Base-by-base conservation (phyloP, 2,113 vertebrate genomes). In the Apus apus region DNA sequence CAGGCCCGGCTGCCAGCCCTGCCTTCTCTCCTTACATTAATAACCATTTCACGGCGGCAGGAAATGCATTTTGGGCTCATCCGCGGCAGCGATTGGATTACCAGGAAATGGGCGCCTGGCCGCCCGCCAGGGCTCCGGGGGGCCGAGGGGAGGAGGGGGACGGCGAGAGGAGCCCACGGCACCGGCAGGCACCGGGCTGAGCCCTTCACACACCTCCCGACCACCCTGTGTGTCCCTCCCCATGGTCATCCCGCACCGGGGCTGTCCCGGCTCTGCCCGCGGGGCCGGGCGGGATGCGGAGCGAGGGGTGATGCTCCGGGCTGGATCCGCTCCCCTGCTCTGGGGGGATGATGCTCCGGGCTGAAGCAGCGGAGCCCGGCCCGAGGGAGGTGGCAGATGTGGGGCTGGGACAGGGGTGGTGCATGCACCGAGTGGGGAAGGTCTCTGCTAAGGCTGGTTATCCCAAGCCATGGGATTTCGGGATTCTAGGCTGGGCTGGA, bases 1-100 rank as follows among this genome's bases (percentile, higher is more conserved):
- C 5, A 60, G n/a, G 13, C 38, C 89, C 89, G 36, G 29, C 82
- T 36, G 85, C 95, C 97, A 95, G 92, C 56, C 87, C 94, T 97
- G 97, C 93, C 90, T 98, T 97, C 97, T 98, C 97, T 94, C 97
- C 94, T 98, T 97, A 97, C 97, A 97, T 98, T 97, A 98, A 98
- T 98, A 96, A 98, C 95, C 97, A 90, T 97, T 97, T 98, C 97
- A 97, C 95, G 98, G 97, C 97, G 97, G 97, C 97, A 98, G 98
- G 98, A 98, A 98, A 98, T 98, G 98, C 97, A 98, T 97, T 98
- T 98, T 98, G 96, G 96, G 97, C 97, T 98, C 97, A 97, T 98
- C 97, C 97, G 97, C 97, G 97, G 96, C 95, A 96, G 97, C 97
- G 97, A 98, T 98, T 98, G 96, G 97, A 97, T 98, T 98, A 97